These are phyloP conservation scores for Erebia epiphron DNA, from an alignment of 2,888 invertebrate genomes.

Conservation along the genomic window DNA sequence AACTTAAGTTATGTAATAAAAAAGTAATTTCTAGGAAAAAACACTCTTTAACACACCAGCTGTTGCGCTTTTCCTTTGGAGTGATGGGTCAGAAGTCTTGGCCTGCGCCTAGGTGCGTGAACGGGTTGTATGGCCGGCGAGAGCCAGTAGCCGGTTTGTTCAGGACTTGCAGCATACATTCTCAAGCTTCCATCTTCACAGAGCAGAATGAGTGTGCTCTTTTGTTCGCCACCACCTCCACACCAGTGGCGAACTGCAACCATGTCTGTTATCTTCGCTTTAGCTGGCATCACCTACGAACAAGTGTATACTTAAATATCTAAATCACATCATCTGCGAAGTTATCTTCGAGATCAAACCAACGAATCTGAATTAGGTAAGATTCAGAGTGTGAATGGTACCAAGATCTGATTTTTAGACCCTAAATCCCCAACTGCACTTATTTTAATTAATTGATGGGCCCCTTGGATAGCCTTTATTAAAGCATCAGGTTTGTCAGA, in stretches of 20 bases:
- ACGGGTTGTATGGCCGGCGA: slow-evolving; percentile 83
- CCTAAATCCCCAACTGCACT: too few relatives aligned
- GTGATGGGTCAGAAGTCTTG: slow-evolving; percentile 58
- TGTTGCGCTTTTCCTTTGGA: slow-evolving; percentile 66
- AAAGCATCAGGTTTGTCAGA: too few relatives aligned
- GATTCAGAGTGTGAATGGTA: too few relatives aligned
- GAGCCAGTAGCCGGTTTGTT: slow-evolving; percentile 87
- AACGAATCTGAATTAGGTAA: too few relatives aligned
- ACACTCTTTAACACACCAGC: slow-evolving; percentile 46
- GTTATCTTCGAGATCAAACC: too few relatives aligned
- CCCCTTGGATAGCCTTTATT: too few relatives aligned
- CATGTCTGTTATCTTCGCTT: slow-evolving; percentile 98
- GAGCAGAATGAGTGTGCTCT: slow-evolving; percentile 95
- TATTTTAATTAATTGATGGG: too few relatives aligned
- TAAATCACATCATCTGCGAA: too few relatives aligned
- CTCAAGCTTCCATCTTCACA: slow-evolving; percentile 98
- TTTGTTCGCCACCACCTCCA: slow-evolving; percentile 89
- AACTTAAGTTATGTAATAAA: too few relatives aligned
- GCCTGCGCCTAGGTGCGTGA: slow-evolving; percentile 67
- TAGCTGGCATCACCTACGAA: slow-evolving; percentile 87
- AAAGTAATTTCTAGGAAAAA: not conserved
- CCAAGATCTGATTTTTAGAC: too few relatives aligned
- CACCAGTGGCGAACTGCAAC: slow-evolving; percentile 96
- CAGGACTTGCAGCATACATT: slow-evolving; percentile 95
- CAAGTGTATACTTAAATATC: not conserved